Percentiles rank a stretch among this genome's conserved stretches.
Conservation (phyloP, 2,797 vertebrate genomes). For the Naso thynnoides region DNA sequence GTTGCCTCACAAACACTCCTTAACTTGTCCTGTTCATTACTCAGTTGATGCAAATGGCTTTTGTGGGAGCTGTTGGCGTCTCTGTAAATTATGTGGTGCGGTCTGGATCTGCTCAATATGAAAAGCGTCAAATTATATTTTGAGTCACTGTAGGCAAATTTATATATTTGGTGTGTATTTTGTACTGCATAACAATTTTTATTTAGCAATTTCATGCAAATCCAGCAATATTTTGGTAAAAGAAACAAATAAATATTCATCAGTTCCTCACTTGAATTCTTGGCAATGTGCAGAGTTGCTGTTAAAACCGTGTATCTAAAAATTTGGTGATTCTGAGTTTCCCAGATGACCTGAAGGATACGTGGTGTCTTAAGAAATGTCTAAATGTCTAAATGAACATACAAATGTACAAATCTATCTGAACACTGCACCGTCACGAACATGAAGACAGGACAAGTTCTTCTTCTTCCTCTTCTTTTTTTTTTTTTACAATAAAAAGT, state of each 20-base stretch:
- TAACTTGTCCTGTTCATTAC: too few relatives aligned
- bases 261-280: background rate
- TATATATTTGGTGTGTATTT: background rate
- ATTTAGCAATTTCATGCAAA: background rate
- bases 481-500: too few relatives aligned
- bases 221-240: background rate
- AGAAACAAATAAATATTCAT: background rate
- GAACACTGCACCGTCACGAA: background rate
- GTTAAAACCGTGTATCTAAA: background rate
- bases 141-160: too few relatives aligned
- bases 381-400: background rate
- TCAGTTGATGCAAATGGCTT: too few relatives aligned
- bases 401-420: background rate
- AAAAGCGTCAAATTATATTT: too few relatives aligned
- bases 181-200: background rate
- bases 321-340: too few relatives aligned
- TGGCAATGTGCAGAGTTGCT: background rate
- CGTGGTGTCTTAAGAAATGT: too few relatives aligned
- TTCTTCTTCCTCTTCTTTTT: too few relatives aligned
- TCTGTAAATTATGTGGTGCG: too few relatives aligned
- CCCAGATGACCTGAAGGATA: too few relatives aligned
- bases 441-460: background rate
- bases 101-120: too few relatives aligned
- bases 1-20: slow-evolving; percentile 53
- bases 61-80: too few relatives aligned